Evolutionary conservation across 2,888 invertebrate species (phyloP).

Genomic region (Callimorpha dominula): DNA sequence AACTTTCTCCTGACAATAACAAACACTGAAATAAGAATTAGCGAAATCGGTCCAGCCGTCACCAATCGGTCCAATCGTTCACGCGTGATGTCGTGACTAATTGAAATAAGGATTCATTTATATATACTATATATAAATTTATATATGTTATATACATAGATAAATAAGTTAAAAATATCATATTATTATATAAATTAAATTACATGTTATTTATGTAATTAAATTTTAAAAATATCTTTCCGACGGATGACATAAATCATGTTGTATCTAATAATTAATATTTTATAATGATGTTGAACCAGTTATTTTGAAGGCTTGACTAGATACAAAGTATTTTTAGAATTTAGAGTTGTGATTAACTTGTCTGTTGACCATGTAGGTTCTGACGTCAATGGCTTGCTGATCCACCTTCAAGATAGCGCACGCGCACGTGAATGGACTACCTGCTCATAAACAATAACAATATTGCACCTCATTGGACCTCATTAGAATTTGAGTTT

Average conservation of each 20-base stretch:
- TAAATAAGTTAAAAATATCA: no score
- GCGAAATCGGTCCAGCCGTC: no score
- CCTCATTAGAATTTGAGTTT: not conserved
- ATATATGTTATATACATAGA: no score
- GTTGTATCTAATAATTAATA: not conserved
- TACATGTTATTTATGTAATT: not conserved
- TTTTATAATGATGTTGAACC: not conserved
- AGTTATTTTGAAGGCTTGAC: not conserved
- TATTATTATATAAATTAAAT: not conserved
- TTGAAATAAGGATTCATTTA: no score
- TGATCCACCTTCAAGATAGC: slow-evolving; percentile 56
- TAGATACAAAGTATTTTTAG: slow-evolving; percentile 6
- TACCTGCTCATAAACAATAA: slow-evolving; percentile 12
- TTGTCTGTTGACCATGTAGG: slow-evolving; percentile 57
- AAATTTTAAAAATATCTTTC: not conserved
- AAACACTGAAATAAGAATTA: no score
- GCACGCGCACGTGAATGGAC: slow-evolving; percentile 35
- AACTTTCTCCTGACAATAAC: no score
- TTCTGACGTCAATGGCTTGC: slow-evolving; percentile 66
- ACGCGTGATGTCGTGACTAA: no score
- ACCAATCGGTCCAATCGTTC: no score
- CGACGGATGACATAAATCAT: not conserved
- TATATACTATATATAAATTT: no score
- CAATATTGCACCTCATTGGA: not conserved
- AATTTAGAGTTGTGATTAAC: slow-evolving; percentile 32